These are phyloP conservation scores for Lagopus muta DNA, from an alignment of 2,113 vertebrate genomes.

Conservation along the genomic window DNA sequence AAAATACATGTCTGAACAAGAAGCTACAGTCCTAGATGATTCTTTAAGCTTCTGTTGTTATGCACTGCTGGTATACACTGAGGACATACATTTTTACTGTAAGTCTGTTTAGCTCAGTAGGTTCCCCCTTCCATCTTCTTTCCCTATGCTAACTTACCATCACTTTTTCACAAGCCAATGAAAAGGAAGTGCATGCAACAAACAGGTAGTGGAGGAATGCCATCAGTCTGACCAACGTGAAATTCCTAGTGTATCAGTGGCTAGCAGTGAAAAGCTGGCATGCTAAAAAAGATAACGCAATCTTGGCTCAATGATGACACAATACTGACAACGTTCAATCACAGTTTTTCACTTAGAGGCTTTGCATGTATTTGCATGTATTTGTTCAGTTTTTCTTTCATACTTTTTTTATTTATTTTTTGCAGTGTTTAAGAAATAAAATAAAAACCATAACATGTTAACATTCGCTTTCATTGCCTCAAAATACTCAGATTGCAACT, in stretches of 20 bases:
- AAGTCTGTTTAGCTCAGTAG: not conserved
- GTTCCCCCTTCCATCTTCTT: not conserved
- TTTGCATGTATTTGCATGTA: not conserved
- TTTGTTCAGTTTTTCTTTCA: not conserved
- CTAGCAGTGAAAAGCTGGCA: not conserved
- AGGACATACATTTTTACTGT: not conserved
- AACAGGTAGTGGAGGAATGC: not conserved
- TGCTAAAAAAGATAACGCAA: not conserved
- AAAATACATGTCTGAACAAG: not conserved
- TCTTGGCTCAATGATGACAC: not conserved
- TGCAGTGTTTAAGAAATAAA: not conserved
- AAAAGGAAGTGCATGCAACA: not conserved
- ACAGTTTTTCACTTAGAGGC: not conserved
- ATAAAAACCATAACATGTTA: not conserved
- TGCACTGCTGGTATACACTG: not conserved
- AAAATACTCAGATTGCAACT: not conserved
- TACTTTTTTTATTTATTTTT: not conserved
- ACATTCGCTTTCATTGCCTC: not conserved
- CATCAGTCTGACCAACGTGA: not conserved
- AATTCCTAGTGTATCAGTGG: not conserved
- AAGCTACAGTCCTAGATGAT: not conserved
- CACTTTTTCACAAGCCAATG: not conserved
- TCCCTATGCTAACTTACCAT: not conserved
- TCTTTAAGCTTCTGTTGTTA: not conserved
- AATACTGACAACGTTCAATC: not conserved